Conservation (phyloP, 2,797 vertebrate genomes). For the Etheostoma nigrum region DNA sequence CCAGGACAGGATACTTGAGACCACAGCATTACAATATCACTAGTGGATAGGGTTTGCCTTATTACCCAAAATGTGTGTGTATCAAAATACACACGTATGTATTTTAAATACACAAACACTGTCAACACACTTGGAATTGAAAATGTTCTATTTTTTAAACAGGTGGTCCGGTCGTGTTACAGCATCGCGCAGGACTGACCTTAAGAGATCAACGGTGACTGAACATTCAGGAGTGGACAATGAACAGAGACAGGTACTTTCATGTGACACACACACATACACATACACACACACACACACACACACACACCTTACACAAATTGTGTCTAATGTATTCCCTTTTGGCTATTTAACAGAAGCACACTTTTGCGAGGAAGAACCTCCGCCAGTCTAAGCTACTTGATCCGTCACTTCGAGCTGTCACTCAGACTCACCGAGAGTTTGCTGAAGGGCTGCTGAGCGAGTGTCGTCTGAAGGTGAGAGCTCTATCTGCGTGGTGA, state of each 20-base stretch:
- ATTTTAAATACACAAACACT: neutral
- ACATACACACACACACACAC: neutral
- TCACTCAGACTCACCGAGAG: constrained; percentile 94
- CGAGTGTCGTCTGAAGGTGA: constrained; percentile 97
- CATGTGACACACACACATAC: neutral
- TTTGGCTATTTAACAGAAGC: constrained; percentile 89
- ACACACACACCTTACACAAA: neutral
- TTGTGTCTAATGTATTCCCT: constrained; percentile 15
- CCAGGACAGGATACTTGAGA: neutral
- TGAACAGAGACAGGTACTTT: constrained; percentile 89
- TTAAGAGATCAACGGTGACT: constrained; percentile 81
- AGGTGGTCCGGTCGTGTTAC: constrained; percentile 92
- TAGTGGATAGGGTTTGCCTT: neutral
- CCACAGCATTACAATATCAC: neutral
- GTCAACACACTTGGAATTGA: neutral
- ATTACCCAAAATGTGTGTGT: neutral
- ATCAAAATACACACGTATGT: neutral
- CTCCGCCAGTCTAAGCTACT: constrained; percentile 93
- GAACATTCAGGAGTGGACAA: constrained; percentile 90
- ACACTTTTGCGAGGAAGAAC: constrained; percentile 89
- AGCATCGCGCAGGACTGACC: constrained; percentile 88
- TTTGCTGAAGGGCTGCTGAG: constrained; percentile 96
- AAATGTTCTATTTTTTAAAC: constrained; percentile 48
- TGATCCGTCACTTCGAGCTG: constrained; percentile 92
- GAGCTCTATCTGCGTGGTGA: neutral